These are phyloP conservation scores for Callaeas wilsoni DNA, from an alignment of 2,113 vertebrate genomes.

Conservation along the genomic window DNA sequence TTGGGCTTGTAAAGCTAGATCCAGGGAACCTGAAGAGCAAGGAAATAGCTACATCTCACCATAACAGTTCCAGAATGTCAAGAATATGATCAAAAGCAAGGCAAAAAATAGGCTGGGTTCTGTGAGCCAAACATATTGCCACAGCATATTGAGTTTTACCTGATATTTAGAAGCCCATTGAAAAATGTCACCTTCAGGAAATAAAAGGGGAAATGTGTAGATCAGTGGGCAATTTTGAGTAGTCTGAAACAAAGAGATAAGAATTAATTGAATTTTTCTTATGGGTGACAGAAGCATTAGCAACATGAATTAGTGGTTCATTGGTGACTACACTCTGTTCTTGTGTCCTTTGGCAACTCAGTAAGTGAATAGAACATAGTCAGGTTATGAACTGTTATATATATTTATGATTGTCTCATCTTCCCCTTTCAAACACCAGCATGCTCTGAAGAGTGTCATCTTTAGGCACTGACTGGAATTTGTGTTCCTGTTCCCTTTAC, in stretches of 20 bases:
- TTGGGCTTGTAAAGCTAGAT: background rate
- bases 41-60: background rate
- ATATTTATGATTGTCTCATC: background rate
- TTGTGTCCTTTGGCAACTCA: background rate
- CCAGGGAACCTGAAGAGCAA: background rate
- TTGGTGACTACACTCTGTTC: background rate
- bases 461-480: background rate
- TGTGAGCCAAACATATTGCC: background rate
- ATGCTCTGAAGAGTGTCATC: background rate
- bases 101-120: background rate
- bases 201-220: background rate
- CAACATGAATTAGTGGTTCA: background rate
- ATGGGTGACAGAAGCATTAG: background rate
- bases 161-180: background rate
- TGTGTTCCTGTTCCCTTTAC: background rate
- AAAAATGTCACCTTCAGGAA: background rate
- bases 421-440: background rate
- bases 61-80: background rate
- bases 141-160: background rate
- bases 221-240: background rate
- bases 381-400: background rate
- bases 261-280: background rate
- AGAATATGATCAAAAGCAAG: background rate
- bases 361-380: background rate
- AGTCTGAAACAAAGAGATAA: background rate